Evolutionary conservation across 2,888 invertebrate species (phyloP), one percentile per base, ranked within the genome.

Genomic region (Temnothorax ravouxi): DNA sequence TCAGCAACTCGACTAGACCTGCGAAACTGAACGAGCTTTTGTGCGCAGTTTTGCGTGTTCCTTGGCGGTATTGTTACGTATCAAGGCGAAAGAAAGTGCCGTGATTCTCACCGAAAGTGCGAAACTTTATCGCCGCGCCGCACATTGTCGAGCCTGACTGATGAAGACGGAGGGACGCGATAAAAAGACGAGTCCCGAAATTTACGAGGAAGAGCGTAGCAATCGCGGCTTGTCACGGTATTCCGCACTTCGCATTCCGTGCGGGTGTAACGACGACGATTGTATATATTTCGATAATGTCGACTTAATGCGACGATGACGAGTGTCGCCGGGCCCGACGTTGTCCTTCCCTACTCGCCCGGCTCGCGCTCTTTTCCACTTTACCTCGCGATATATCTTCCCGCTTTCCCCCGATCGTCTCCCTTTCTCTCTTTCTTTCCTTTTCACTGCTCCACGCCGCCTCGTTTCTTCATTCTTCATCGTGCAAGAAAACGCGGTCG

Each of bases 111-210:
- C 21, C 29, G 3, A 77, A 81, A 77, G 44, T 44, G 52, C 52
- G 72, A 81, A 81, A 86, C 72, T 75, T 86, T 87, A 87, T 87
- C 87, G 85, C 54, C 81, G 69, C 77, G 77, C 85, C 67, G 80
- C 87, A 85, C 87, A 75, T 83, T 87, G 87, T 87, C 87, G 83
- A 76, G 87, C 67, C 83, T 87, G 87, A 87, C 81, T 83, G 87
- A 87, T 87, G 87, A 87, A 87, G 87, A 87, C 83, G 83, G 69
- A 87, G 69, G 67, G 71, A 83, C 41, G 83, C 59, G 83, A 87
- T 85, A 85, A 87, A 87, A 87, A 67, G 72, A 71, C 34, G 56
- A 41, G 72, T 1, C 34, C 5, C 44, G 52, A 9, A 85, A 85
- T 84, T 83, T 79, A 84, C 74, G 79, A 77, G 67, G 50, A 61